These are phyloP conservation scores for Digitonthophagus gazella DNA, from an alignment of 2,888 invertebrate species.

Conservation along the genomic window DNA sequence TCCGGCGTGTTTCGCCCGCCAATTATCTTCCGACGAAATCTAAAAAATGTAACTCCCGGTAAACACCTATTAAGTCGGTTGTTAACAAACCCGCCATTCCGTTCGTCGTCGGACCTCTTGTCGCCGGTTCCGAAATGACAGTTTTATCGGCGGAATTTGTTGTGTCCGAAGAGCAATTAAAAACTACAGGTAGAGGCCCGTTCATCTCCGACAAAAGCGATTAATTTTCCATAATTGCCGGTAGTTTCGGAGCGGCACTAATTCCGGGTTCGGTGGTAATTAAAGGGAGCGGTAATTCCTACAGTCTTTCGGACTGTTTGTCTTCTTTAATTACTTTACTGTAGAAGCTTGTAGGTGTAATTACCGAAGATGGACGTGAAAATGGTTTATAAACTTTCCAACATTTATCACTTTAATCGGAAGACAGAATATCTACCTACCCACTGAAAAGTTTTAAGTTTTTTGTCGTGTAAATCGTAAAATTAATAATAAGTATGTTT, in stretches of 20 bases:
- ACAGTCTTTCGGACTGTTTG: background rate
- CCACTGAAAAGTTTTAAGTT: no score
- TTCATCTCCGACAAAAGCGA: background rate
- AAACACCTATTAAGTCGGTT: conserved; percentile 34
- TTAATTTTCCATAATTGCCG: background rate
- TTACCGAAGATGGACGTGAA: background rate
- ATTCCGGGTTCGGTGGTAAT: background rate
- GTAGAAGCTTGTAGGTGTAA: background rate
- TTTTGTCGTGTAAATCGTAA: no score
- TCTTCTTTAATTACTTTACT: background rate
- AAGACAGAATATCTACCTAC: no score
- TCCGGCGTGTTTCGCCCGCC: conserved; percentile 19
- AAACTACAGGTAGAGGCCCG: conserved; percentile 23
- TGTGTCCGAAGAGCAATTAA: conserved; percentile 26
- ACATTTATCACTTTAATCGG: no score
- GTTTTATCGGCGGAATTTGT: conserved; percentile 29
- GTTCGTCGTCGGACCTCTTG: conserved; percentile 30
- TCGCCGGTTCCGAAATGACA: conserved; percentile 31
- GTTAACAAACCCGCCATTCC: conserved; percentile 31
- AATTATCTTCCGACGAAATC: conserved; percentile 33
- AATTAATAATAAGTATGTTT: no score
- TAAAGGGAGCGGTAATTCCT: background rate
- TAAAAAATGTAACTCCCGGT: conserved; percentile 34
- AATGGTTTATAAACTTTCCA: background rate
- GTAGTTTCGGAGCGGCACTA: conserved; percentile 3